Evolutionary conservation across 53 echinoderm and acorn worm species (phyloP), one percentile per base, ranked within the genome.

Genomic region (Hippasteria phrygiana): DNA sequence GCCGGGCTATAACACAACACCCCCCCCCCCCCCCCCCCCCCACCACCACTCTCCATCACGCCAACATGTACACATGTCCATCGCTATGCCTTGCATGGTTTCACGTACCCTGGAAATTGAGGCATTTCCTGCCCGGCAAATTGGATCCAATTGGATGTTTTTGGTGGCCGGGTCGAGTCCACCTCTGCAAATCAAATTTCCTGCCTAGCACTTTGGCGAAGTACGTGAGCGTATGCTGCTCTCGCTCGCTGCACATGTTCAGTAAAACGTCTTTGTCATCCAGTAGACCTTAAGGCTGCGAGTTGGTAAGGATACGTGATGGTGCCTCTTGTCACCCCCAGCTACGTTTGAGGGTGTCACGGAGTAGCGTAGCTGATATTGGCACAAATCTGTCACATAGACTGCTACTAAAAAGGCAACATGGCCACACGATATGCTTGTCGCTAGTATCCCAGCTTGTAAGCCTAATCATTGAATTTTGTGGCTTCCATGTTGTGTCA

Each of bases 71-170:
- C 70, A 35, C 35, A 46, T 48, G 71, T 85, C 39, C 29, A 50
- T 71, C 71, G 28, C 32, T 31, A 17, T 70, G 85, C 85, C 85
- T 85, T 71, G 71, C 70, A 85, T 85, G 85, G 85, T 65, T 71
- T 69, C 85, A 85, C 85, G 85, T 85, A 85, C 85, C 85, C 85
- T 85, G 85, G 71, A 85, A 85, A 85, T 85, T 85, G 85, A 85
- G 85, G 85, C 85, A 85, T 85, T 85, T 85, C 85, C 85, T 71
- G 85, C 50, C 59, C n/a, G 9, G 55, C 55, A 78, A 78, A 78
- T 78, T 78, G 55, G 29, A 78, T 34, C 56, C 85, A 85, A 71
- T 85, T 85, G 85, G 71, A 70, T 85, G 70, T 85, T 85, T 71
- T 63, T 81, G 81, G 64, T 81, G 54, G 85, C 37, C 45, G 70